Evolutionary conservation across 2,797 vertebrate genomes (phyloP).

Genomic region (Myripristis jacobus): DNA sequence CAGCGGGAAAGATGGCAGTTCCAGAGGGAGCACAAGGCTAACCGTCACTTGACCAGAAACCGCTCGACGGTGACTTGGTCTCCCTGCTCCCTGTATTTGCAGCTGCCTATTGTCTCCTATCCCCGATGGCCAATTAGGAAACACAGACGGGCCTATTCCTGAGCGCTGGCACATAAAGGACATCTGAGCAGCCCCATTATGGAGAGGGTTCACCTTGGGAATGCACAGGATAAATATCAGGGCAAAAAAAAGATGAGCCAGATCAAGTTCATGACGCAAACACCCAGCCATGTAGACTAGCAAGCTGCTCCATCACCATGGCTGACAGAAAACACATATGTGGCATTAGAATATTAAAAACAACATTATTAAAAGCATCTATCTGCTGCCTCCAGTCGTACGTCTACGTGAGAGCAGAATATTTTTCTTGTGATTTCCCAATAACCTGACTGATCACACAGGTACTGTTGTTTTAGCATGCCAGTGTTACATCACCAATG

Average conservation of each 20-base stretch:
- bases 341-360: background rate
- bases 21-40: background rate
- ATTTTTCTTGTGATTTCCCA: slow-evolving; percentile 52
- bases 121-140: slow-evolving; percentile 69
- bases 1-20: background rate
- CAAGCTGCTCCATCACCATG: background rate
- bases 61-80: background rate
- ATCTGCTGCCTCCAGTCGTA: background rate
- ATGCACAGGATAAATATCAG: slow-evolving; percentile 18
- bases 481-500: background rate
- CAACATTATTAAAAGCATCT: background rate
- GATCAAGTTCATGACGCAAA: slow-evolving; percentile 10
- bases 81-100: slow-evolving; percentile 28
- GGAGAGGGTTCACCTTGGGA: slow-evolving; percentile 41
- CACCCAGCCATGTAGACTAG: background rate
- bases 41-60: slow-evolving; percentile 12
- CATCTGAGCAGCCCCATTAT: slow-evolving; percentile 35
- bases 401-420: slow-evolving; percentile 37
- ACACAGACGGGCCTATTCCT: slow-evolving; percentile 36
- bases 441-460: slow-evolving; percentile 23
- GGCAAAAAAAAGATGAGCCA: slow-evolving; percentile 15
- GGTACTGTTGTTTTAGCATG: slow-evolving; percentile 50
- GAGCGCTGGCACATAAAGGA: slow-evolving; percentile 52
- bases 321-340: background rate
- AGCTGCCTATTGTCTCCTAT: slow-evolving; percentile 48